Evolutionary conservation across 2,797 vertebrate species (phyloP).

Genomic region (Dendrocincla tyrannina): DNA sequence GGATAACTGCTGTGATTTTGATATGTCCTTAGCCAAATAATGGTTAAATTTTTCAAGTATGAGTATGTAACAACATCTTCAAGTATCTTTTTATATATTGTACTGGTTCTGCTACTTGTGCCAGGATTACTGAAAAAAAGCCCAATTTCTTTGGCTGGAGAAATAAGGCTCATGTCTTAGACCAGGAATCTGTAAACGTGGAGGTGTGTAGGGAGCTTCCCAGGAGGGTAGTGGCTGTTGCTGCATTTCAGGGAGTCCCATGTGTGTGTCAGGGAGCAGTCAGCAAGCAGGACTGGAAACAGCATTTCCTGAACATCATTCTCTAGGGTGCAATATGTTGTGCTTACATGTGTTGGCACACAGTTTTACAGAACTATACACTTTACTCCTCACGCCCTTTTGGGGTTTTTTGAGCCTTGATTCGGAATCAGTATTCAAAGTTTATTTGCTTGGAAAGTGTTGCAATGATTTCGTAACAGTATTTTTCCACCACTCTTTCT

Average conservation of each 20-base stretch:
- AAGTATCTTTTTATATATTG: not conserved
- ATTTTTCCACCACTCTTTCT: not conserved
- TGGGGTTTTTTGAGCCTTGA: not conserved
- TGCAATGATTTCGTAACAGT: not conserved
- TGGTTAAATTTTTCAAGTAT: not conserved
- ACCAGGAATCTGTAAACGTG: not conserved
- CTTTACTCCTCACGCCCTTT: not conserved
- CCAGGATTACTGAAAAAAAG: not conserved
- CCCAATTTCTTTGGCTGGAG: not conserved
- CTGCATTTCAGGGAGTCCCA: not conserved
- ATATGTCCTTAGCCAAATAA: not conserved
- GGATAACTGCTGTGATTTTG: not conserved
- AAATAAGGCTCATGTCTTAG: not conserved
- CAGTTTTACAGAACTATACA: not conserved
- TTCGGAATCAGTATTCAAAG: not conserved
- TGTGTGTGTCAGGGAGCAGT: not conserved
- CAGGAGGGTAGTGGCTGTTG: not conserved
- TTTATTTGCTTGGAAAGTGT: not conserved
- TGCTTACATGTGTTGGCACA: not conserved
- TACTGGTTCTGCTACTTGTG: not conserved
- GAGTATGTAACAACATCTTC: not conserved
- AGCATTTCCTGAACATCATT: not conserved
- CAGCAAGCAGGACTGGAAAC: not conserved
- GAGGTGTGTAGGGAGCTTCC: not conserved
- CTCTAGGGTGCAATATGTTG: not conserved